phyloP scores from a whole-genome alignment of 1,140 invertebrate species.

The Caenorhabditis brenneri region DNA sequence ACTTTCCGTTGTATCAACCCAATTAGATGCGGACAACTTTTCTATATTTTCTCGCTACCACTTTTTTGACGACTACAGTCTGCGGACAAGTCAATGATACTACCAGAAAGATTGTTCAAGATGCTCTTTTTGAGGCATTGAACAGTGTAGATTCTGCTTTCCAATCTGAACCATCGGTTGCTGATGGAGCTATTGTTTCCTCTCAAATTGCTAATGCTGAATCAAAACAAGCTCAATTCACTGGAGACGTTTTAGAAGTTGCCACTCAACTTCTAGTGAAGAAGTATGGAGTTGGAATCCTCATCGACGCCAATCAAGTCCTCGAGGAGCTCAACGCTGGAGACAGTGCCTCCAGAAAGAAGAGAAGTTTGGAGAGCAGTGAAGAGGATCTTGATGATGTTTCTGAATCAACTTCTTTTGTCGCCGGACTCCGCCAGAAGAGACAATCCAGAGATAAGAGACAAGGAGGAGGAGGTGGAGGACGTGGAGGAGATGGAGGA shows the following conservation, averaged over 20 bases:
- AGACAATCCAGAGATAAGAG: not conserved
- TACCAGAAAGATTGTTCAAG: not conserved
- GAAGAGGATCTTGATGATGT: not conserved
- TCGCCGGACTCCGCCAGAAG: not conserved
- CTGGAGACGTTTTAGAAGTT: constrained; percentile 7
- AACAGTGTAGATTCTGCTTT: not conserved
- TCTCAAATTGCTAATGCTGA: constrained; percentile 8
- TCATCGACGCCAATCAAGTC: not conserved
- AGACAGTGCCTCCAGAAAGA: not conserved
- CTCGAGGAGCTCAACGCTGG: not conserved
- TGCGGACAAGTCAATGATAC: not conserved
- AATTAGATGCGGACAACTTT: not conserved
- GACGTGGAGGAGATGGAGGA: not conserved
- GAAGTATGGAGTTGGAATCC: constrained; percentile 38
- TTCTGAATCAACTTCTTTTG: not conserved
- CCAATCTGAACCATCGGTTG: not conserved
- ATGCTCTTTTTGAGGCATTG: not conserved
- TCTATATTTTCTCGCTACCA: not conserved
- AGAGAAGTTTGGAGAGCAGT: not conserved
- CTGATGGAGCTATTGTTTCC: not conserved
- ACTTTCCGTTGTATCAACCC: not conserved
- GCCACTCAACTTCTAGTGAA: constrained; percentile 27
- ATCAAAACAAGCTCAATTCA: not conserved
- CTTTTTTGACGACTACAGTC: not conserved
- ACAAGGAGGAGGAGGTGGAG: not conserved